Base-by-base conservation (phyloP, 2,797 vertebrate species). In the Chelidonichthys spinosus region DNA sequence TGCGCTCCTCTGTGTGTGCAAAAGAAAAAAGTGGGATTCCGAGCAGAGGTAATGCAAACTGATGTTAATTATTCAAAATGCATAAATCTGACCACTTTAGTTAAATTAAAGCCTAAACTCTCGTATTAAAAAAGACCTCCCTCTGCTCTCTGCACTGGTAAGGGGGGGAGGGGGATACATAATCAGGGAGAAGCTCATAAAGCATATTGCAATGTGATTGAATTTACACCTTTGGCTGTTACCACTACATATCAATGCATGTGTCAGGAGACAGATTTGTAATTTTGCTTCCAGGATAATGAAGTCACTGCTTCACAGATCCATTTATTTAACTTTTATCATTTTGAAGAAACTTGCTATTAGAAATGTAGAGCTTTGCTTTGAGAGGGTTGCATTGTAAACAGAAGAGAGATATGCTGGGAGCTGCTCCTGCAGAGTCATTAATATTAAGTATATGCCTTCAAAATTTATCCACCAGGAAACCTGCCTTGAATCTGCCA, bases 71-170 rank as follows among this genome's bases (percentile, higher is more conserved):
- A 90, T 87, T 92, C 79, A 85, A 88, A 91, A 92, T 82, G 84
- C 89, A 92, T 87, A 87, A 92, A 91, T 92, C 84, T 90, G 85
- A 87, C 79, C 90, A 84, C 89, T 93, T 92, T 88, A 87, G 81
- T 88, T 86, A 90, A 91, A 92, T 90, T 88, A 89, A 89, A 84
- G 74, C 69, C 81, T 89, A 82, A 91, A 89, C 82, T 78, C 76
- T 67, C 17, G 46, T 73, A 84, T 92, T 89, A 87, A 80, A 73
- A 25, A 60, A 89, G 64, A 79, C 74, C 68, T 85, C 53, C 76
- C 69, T 78, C 55, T 79, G 76, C 72, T 83, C 66, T 78, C 63
- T 59, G 42, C 60, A 54, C 25, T 53, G 56, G 56, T 55, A 14
- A 39, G 9, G 36, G n/a, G 37, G 69, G 62, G 69, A 69, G 44